Evolutionary conservation across 2,113 vertebrate species (phyloP).

Genomic region (Talpa occidentalis): DNA sequence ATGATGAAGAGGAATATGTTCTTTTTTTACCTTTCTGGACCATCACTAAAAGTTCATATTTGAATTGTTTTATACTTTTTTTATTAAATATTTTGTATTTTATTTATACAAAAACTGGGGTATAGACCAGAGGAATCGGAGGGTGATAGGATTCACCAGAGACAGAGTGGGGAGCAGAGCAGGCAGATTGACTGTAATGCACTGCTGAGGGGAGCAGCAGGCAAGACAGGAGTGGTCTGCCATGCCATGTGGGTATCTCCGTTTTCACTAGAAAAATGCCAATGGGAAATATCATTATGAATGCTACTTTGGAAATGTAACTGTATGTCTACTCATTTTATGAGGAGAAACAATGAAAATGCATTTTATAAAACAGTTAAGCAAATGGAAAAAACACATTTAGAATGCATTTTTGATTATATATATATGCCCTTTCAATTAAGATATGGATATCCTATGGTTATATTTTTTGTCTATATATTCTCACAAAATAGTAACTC

Average conservation of each 20-base stretch:
- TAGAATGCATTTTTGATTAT: background rate
- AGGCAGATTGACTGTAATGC: too few species aligned
- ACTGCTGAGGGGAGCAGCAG: too few species aligned
- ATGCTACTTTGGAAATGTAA: background rate
- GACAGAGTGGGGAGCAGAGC: too few species aligned
- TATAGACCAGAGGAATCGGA: too few species aligned
- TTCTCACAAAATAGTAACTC: background rate
- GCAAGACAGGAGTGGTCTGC: too few species aligned
- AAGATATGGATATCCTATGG: background rate
- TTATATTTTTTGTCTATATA: slow-evolving; percentile 14
- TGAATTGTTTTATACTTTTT: slow-evolving; percentile 9
- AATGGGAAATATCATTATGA: background rate
- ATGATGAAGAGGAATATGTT: background rate
- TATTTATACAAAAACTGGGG: too few species aligned
- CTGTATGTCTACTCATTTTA: background rate
- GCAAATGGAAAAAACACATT: background rate
- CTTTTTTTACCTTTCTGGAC: slow-evolving; percentile 16
- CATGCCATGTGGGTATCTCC: background rate
- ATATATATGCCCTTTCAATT: background rate
- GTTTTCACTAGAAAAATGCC: background rate
- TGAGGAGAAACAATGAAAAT: background rate
- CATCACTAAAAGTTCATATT: background rate
- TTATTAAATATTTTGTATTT: too few species aligned
- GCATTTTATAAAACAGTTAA: background rate
- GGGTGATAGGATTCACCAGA: too few species aligned